phyloP scores from a whole-genome alignment of 2,113 vertebrate genomes.

The Syngnathus scovelli region DNA sequence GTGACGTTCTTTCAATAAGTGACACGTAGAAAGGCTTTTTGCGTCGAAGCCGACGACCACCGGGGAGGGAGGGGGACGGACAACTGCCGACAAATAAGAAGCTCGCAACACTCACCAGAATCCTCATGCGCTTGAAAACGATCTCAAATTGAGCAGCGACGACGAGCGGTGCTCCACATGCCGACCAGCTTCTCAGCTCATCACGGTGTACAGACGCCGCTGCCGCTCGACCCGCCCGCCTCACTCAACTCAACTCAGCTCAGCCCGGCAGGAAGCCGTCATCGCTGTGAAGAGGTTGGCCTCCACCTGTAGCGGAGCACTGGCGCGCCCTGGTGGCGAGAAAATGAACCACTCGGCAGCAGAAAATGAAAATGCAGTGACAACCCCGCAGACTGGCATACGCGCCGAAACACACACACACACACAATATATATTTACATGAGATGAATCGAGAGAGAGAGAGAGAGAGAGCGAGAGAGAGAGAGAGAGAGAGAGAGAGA shows the following conservation, averaged over 20 bases:
- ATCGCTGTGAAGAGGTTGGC: neutral
- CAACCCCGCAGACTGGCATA: no score
- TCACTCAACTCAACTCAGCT: no score
- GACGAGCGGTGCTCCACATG: neutral
- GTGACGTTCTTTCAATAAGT: slow-evolving; percentile 10
- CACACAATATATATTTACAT: no score
- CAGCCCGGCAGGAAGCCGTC: slow-evolving; percentile 5
- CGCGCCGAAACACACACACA: no score
- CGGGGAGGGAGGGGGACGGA: no score
- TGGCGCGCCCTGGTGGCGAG: neutral
- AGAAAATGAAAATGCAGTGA: no score
- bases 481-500: no score
- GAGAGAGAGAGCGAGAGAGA: no score
- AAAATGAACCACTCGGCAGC: no score
- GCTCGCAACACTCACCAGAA: neutral
- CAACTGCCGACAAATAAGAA: neutral
- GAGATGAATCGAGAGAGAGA: no score
- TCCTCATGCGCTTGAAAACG: neutral
- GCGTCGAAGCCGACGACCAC: neutral
- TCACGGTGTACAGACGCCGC: neutral
- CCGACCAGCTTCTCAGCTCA: neutral
- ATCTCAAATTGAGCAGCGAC: neutral
- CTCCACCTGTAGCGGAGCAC: neutral
- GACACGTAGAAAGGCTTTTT: slow-evolving; percentile 5
- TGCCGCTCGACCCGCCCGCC: neutral